Evolutionary conservation across 2,113 vertebrate species (phyloP), one percentile per base, ranked within the genome.

Genomic region (Microcebus lehilahytsara): DNA sequence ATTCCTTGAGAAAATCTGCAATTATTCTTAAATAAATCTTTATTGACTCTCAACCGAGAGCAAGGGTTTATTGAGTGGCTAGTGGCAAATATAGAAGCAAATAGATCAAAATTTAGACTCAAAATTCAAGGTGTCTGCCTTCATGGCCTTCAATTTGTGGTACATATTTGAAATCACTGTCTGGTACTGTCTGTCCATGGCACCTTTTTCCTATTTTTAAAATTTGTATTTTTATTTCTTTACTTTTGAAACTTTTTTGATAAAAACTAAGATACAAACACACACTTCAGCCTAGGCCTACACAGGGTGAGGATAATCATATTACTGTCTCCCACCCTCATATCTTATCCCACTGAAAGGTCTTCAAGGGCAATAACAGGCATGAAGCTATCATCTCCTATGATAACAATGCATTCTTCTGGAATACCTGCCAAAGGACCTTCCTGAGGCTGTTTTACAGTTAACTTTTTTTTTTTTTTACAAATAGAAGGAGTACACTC

Each of bases 21-120:
- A 80, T 81, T 90, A 72, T 78, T 78, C 66, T 72, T 66, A 79
- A 49, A 66, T 94, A 88, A 93, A 94, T 84, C 5, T 14, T 94
- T 49, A 56, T 5, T 95, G 56, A 64, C 32, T 58, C 2, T 42
- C 13, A 84, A 5, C 27, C 34, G 34, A 66, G 22, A 72, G 46
- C 37, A 72, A 91, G 17, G 13, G 0, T 91, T 93, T 64, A 37
- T 37, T 6, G 14, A 85, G 23, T 25, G 30, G n/a, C 9, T 60
- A 49, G 40, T 53, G 40, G 30, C 2, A 60, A 49, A 42, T 37
- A 23, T 56, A 79, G 72, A 81, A 88, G 4, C 37, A 96, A 89
- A 92, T 0, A 91, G 19, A 69, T 53, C 6, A 90, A 91, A 95
- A 81, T 87, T 49, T 27, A 69, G 62, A 60, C 4, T 30, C 49